Base-by-base conservation (phyloP, 2,797 vertebrate species). In the Lepus townsendii region DNA sequence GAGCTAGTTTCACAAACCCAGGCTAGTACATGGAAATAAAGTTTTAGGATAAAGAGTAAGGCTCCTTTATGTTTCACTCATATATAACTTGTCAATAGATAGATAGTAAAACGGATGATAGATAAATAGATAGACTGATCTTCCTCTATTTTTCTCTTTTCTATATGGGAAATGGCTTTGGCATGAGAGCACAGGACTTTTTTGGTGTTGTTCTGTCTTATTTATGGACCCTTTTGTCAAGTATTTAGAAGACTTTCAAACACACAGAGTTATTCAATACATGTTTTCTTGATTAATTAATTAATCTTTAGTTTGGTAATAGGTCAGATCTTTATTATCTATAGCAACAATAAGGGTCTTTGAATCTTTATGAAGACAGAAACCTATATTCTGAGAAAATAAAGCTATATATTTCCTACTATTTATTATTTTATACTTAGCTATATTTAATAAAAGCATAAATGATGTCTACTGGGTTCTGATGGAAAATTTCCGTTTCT, bases 371-470 rank as follows among this genome's bases (percentile, higher is more conserved):
- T 66, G 7, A 96, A 84, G 10, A 27, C 30, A 14, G n/a, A 20
- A 52, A 52, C 1, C 8, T n/a, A 26, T 0, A 30, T 30, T 60
- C 10, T 85, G 22, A 82, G 32, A 66, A 75, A 90, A 90, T 72
- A 63, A 93, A 84, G 52, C 30, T 62, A 83, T 42, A 62, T 14
- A 20, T 22, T 6, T 47, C 2, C 73, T 71, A 38, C 0, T 71
- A 38, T 50, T n/a, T 84, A 66, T 85, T 86, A 90, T 85, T 93
- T 71, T 83, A 82, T 16, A 32, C 20, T 68, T 76, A 75, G 30
- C 80, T 85, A 76, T 79, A 52, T 85, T 91, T 92, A 86, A 91
- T 60, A 78, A 85, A 88, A 88, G 47, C 66, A 5, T 76, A 69
- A 88, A 62, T 83, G 11, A 7, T 47, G 88, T 27, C 5, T 82